Percentiles rank a stretch among this genome's conserved stretches.
Conservation (phyloP, 2,797 vertebrate genomes). For the Sebastes kiyomatsui region DNA sequence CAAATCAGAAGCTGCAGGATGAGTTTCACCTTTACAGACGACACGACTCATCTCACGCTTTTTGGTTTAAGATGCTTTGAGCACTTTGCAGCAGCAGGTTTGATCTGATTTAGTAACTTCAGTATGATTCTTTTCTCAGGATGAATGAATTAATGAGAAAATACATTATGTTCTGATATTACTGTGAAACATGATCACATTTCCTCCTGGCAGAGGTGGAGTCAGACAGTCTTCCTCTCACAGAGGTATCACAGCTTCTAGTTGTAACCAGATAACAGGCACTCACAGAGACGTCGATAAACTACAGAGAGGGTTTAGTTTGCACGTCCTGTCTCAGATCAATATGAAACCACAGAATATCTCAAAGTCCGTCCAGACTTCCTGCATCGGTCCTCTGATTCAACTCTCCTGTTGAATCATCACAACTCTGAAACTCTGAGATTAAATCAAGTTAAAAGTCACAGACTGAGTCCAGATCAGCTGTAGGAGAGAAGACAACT, state of each 20-base stretch:
- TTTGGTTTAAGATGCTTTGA: neutral
- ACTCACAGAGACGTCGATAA: constrained; percentile 39
- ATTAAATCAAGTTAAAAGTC: neutral
- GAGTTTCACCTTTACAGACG: neutral
- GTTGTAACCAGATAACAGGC: constrained; percentile 60
- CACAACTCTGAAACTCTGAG: neutral
- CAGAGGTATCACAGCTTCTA: neutral
- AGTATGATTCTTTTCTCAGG: neutral
- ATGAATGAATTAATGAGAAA: neutral
- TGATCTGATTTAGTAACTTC: neutral
- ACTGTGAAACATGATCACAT: neutral
- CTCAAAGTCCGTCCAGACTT: neutral
- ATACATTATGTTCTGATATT: neutral
- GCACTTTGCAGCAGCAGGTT: neutral
- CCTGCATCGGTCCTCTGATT: neutral
- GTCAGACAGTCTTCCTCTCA: constrained; percentile 12
- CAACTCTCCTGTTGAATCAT: neutral
- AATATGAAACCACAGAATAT: constrained; percentile 4
- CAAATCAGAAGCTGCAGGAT: neutral
- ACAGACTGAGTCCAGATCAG: neutral
- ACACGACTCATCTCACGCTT: neutral
- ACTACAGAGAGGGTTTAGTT: constrained; percentile 24
- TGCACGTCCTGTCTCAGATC: constrained; percentile 58
- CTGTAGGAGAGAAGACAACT: neutral
- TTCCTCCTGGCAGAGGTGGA: constrained; percentile 1